Base-by-base conservation (phyloP, 1,140 invertebrate species). In the Proctacanthus coquilletti region DNA sequence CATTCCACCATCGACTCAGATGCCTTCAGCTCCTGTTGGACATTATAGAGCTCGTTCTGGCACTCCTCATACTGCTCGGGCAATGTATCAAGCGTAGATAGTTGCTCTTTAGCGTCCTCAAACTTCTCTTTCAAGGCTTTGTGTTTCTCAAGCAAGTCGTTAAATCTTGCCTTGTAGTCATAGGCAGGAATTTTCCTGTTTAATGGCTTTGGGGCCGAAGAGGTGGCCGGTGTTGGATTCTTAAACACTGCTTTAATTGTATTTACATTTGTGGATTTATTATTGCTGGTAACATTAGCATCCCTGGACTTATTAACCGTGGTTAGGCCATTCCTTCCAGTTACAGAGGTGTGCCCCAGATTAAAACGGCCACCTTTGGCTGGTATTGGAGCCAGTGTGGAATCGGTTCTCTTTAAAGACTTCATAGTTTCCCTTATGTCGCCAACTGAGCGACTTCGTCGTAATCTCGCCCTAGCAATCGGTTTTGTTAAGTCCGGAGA, bases 121-220 rank as follows among this genome's bases (percentile, higher is more conserved):
- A 63, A 62, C 45, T 74, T 65, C 17, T 50, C 48, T 43, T 63
- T 65, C 4, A 71, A 49, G 10, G 54, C 53, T 45, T 70, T 70
- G 44, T 70, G 64, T 45, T 71, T 71, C 44, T 72, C 68, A 23
- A 70, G 53, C 19, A 72, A 53, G 42, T 71, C 67, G 52, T 67
- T 64, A 46, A 66, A 72, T 23, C 66, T 62, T 9, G 68, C 68
- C 48, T 72, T 72, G 44, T 62, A 72, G 46, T 72, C 70, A 47
- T 71, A 71, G 1, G 69, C 61, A 4, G 69, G 59, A 40, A 71
- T 70, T 40, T 65, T 68, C 32, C 43, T 43, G n/a, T 37, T 43
- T 20, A 36, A 38, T 3, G 42, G 21, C 34, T 38, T 42, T 11
- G 32, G 32, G 14, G 39, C 25, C 20, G 40, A 30, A 15, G 43